Conservation (phyloP, 2,113 vertebrate genomes). For the Salvelinus namaycush region DNA sequence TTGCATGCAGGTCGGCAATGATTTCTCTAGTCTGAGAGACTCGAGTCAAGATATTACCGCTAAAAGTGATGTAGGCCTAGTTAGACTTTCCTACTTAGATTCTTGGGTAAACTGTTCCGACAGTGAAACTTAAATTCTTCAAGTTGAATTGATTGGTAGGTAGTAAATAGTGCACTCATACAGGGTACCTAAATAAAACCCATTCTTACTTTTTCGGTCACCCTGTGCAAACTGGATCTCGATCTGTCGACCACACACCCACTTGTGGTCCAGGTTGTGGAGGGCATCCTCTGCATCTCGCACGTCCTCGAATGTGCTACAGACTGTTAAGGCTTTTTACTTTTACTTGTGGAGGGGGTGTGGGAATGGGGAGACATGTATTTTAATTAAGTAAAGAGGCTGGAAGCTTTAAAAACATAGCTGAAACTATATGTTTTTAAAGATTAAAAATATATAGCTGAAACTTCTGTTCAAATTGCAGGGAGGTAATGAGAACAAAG, state of each 20-base stretch:
- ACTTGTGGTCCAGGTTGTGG: constrained; percentile 96
- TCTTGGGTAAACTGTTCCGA: too few relatives aligned
- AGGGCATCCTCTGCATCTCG: constrained; percentile 97
- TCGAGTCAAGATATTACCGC: neutral
- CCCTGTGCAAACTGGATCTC: constrained; percentile 99
- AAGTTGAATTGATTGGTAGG: too few relatives aligned
- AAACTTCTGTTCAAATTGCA: neutral
- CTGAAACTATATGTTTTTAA: too few relatives aligned
- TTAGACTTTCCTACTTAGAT: neutral
- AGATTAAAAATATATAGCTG: neutral
- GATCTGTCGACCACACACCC: constrained; percentile 97
- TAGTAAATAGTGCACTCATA: too few relatives aligned
- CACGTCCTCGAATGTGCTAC: constrained; percentile 94
- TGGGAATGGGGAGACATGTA: constrained; percentile 30
- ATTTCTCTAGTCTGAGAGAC: neutral
- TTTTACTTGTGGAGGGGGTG: constrained; percentile 29
- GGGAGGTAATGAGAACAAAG: neutral
- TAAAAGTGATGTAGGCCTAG: neutral
- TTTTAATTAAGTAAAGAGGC: neutral
- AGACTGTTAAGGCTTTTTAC: constrained; percentile 83
- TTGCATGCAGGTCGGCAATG: neutral
- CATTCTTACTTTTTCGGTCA: constrained; percentile 91
- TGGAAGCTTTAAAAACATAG: neutral
- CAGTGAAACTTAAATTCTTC: too few relatives aligned
- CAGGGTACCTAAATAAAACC: constrained; percentile 10